Evolutionary conservation across 2,888 invertebrate genomes (phyloP), one percentile per base, ranked within the genome.

Genomic region (Ormia ochracea): DNA sequence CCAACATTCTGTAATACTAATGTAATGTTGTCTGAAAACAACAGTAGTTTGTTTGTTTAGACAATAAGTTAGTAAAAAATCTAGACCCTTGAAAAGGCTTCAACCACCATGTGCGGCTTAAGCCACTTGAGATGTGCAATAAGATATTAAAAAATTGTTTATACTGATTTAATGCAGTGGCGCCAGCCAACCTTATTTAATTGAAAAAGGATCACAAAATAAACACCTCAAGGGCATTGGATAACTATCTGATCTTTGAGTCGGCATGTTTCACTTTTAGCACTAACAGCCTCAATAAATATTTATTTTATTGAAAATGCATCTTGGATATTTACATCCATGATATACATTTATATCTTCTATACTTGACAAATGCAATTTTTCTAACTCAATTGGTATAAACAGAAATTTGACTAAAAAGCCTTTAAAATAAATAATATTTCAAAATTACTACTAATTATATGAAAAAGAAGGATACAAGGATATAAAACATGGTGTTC

Each of bases 131-230:
- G 19, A 73, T 28, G 56, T 50, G 65, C 26, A 59, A 75, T 58
- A 54, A 58, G 74, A 63, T 78, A 38, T 50, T 54, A n/a, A n/a
- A n/a, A n/a, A n/a, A n/a, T 59, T 65, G 23, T 59, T 75, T 69
- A 17, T 65, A n/a, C n/a, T n/a, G n/a, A n/a, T n/a, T n/a, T n/a
- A n/a, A n/a, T n/a, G n/a, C n/a, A n/a, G n/a, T 73, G 79, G 59
- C 79, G 70, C 75, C 75, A 79, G 48, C 48, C 66, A 45, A 69
- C 75, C 75, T 58, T 75, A 21, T 69, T 28, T 48, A 54, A 68
- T 65, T 65, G 65, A 41, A 31, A 45, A 56, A 23, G 61, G 38
- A 36, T n/a, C 41, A 65, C 45, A 38, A 21, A 69, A 70, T 61
- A 41, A 38, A 66, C 26, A 75, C 65, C 38, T 79, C 65, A 65